These are phyloP conservation scores for Pollimyrus isidori DNA, from an alignment of 2,113 vertebrate species.

Conservation along the genomic window DNA sequence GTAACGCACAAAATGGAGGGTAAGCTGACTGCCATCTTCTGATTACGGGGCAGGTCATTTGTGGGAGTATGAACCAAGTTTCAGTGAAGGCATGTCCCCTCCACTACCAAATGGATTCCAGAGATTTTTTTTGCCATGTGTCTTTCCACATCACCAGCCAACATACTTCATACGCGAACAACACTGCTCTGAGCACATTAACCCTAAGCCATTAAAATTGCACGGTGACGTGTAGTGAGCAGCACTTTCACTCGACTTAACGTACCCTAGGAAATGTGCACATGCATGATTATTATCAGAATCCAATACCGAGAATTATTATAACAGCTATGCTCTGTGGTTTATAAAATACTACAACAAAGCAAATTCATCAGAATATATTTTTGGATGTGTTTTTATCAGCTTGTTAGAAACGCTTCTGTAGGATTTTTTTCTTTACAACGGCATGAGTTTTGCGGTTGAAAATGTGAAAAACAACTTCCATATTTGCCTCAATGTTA, in stretches of 20 bases:
- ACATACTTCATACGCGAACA: background rate
- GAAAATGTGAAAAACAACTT: background rate
- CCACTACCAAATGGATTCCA: conserved; percentile 26
- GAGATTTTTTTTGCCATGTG: conserved; percentile 9
- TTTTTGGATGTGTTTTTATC: background rate
- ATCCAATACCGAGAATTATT: background rate
- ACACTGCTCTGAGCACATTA: background rate
- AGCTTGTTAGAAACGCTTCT: background rate
- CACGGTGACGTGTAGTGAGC: background rate
- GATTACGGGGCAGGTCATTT: conserved; percentile 21
- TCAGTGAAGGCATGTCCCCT: conserved; percentile 30
- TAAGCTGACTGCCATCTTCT: conserved; percentile 29
- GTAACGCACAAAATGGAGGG: conserved; percentile 46
- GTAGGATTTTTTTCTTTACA: background rate
- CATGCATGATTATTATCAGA: background rate
- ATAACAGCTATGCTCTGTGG: background rate
- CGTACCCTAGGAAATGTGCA: background rate
- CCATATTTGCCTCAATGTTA: background rate
- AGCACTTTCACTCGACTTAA: background rate
- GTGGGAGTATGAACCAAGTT: conserved; percentile 41
- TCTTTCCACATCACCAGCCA: conserved; percentile 22
- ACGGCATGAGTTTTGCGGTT: background rate
- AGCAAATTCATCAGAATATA: background rate
- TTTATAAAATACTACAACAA: background rate
- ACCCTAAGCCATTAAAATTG: background rate